A percentile compares a stretch with the other conserved stretches of the same genome.
Conservation (phyloP, 2,888 invertebrate genomes). For the Bedellia somnulentella region DNA sequence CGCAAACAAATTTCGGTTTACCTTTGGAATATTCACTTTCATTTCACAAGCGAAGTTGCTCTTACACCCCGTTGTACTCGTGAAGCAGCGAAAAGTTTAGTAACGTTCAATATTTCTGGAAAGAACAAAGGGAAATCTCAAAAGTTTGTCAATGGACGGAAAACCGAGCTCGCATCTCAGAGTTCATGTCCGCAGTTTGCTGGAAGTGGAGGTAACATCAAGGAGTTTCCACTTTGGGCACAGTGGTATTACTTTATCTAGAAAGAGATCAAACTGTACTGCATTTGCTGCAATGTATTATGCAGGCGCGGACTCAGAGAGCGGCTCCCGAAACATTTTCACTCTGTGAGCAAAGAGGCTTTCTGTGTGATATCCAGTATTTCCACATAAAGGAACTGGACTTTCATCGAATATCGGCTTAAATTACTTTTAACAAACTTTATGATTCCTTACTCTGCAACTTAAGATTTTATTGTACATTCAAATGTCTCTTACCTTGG, state of each 20-base stretch:
- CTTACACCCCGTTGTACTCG: too few species aligned
- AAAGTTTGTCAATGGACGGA: conserved; percentile 52
- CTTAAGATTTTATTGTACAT: too few species aligned
- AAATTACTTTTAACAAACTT: conserved; percentile 32
- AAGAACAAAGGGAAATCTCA: conserved; percentile 19
- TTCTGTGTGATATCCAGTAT: conserved; percentile 18
- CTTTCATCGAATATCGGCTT: conserved; percentile 29
- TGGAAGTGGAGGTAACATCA: conserved; percentile 45
- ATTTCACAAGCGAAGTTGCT: too few species aligned
- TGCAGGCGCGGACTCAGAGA: conserved; percentile 48
- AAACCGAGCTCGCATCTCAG: conserved; percentile 26
- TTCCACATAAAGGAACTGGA: conserved; percentile 31
- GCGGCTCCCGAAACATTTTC: conserved; percentile 49
- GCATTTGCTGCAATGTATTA: conserved; percentile 58
- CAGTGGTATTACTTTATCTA: conserved; percentile 54
- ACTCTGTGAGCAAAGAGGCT: conserved; percentile 11
- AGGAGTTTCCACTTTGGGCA: conserved; percentile 39
- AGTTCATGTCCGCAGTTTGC: conserved; percentile 38
- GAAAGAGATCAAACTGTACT: conserved; percentile 56
- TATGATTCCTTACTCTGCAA: too few species aligned
- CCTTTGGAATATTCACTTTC: too few species aligned
- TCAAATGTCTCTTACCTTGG: too few species aligned
- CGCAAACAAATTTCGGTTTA: too few species aligned
- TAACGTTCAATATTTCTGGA: neutral
- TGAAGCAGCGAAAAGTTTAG: neutral